phyloP scores from a whole-genome alignment of 2,888 invertebrate species.

The Amblyjoppa proteus region DNA sequence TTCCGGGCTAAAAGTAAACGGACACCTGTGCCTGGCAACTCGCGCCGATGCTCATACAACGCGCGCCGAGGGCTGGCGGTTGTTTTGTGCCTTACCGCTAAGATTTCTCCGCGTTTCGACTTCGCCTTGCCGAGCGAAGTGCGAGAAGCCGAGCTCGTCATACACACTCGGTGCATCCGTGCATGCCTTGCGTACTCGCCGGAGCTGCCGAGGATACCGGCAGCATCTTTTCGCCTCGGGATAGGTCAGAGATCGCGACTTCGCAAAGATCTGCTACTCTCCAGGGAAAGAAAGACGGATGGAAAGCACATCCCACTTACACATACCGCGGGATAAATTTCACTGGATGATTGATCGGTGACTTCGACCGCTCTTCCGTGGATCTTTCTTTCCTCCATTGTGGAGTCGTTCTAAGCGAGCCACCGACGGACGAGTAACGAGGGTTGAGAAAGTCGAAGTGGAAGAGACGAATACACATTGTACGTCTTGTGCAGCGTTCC shows the following conservation, averaged over 20 bases:
- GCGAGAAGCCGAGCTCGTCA: conserved; percentile 47
- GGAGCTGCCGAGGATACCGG: not conserved
- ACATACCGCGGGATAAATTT: conserved; percentile 71
- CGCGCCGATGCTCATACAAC: conserved; percentile 6
- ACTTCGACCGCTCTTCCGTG: conserved; percentile 55
- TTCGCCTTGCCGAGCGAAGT: conserved; percentile 20
- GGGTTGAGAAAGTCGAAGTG: conserved; percentile 64
- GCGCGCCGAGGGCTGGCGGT: not conserved
- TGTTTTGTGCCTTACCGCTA: not conserved
- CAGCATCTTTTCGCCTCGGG: conserved; percentile 21
- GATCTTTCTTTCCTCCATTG: conserved; percentile 42
- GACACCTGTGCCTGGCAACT: conserved; percentile 63
- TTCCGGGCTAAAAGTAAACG: conserved; percentile 70
- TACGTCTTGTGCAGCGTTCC: conserved; percentile 52
- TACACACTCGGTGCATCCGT: not conserved
- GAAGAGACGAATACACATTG: conserved; percentile 51
- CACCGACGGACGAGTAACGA: conserved; percentile 59
- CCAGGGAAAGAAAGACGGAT: conserved; percentile 34
- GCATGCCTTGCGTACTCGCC: conserved; percentile 2
- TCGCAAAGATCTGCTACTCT: not conserved
- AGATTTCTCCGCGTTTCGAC: conserved; percentile 48
- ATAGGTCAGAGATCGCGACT: conserved; percentile 25
- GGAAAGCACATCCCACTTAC: conserved; percentile 57
- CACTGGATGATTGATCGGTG: conserved; percentile 77
- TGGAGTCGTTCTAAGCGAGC: conserved; percentile 6